phyloP scores from a whole-genome alignment of 2,797 vertebrate species.

The Anomalospiza imberbis region DNA sequence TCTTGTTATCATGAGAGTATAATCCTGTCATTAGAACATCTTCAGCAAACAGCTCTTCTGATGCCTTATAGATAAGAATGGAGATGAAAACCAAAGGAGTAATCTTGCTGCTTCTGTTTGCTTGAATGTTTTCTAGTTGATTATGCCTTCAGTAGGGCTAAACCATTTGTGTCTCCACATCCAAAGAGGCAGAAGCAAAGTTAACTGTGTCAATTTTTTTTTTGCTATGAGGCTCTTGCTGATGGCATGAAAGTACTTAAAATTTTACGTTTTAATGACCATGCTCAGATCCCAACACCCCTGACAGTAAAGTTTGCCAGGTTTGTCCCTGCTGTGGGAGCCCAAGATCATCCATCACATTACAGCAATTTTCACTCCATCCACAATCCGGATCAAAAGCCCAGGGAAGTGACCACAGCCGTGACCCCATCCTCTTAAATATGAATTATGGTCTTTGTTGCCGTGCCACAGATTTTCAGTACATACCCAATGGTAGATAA shows the following conservation, averaged over 20 bases:
- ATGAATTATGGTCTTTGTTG: neutral
- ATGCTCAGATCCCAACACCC: neutral
- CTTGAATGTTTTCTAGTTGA: neutral
- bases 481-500: neutral
- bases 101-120: neutral
- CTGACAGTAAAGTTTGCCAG: neutral
- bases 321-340: neutral
- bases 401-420: neutral
- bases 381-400: neutral
- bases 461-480: neutral
- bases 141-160: neutral
- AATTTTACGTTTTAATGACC: neutral
- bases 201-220: neutral
- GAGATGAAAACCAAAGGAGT: neutral
- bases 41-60: neutral
- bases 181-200: neutral
- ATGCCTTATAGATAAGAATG: neutral
- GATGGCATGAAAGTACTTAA: neutral
- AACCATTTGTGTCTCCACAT: neutral
- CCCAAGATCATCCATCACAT: neutral
- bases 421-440: neutral
- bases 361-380: neutral
- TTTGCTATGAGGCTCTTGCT: neutral
- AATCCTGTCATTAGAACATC: neutral
- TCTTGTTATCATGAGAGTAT: neutral